Percentiles rank a stretch among this genome's conserved stretches.
Evolutionary conservation across 2,888 invertebrate genomes (phyloP).

Genomic region (Aleiodes alternator): DNA sequence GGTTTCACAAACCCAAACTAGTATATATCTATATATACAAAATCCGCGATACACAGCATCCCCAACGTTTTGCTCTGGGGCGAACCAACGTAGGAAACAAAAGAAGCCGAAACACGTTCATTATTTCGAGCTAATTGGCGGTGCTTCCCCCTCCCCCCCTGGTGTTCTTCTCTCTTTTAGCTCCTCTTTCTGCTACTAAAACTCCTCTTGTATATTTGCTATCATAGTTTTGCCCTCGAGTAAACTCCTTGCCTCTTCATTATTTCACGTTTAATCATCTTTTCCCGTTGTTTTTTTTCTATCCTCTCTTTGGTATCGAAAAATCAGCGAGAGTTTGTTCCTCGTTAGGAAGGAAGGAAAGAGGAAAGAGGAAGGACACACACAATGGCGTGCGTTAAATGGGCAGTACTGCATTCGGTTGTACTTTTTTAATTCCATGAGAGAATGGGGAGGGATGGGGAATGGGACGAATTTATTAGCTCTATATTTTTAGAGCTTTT

Average conservation of each 20-base stretch:
- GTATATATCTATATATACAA: conserved; percentile 1
- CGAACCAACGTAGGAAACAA: conserved; percentile 65
- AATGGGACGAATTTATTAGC: too few species aligned
- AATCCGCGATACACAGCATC: conserved; percentile 2
- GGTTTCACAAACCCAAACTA: conserved; percentile 29
- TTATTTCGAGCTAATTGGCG: conserved; percentile 76
- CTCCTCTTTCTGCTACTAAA: conserved; percentile 39
- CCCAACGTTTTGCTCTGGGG: conserved; percentile 47
- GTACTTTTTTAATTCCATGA: too few species aligned
- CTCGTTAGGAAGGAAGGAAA: too few species aligned
- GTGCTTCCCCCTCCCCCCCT: conserved; percentile 67
- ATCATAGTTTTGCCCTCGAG: conserved; percentile 36
- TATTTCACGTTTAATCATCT: conserved; percentile 20
- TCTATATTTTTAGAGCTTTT: not conserved
- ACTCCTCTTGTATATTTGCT: conserved; percentile 46
- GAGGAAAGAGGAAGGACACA: too few species aligned
- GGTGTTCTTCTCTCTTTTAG: too few species aligned
- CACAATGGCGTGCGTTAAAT: too few species aligned
- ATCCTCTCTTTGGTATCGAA: not conserved
- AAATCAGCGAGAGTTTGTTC: not conserved
- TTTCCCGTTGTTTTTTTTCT: not conserved
- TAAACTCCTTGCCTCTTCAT: conserved; percentile 33
- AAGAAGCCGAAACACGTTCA: conserved; percentile 74
- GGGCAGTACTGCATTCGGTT: too few species aligned
- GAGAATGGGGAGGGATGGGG: too few species aligned